phyloP scores from a whole-genome alignment of 2,113 vertebrate genomes.

The Lagopus muta region DNA sequence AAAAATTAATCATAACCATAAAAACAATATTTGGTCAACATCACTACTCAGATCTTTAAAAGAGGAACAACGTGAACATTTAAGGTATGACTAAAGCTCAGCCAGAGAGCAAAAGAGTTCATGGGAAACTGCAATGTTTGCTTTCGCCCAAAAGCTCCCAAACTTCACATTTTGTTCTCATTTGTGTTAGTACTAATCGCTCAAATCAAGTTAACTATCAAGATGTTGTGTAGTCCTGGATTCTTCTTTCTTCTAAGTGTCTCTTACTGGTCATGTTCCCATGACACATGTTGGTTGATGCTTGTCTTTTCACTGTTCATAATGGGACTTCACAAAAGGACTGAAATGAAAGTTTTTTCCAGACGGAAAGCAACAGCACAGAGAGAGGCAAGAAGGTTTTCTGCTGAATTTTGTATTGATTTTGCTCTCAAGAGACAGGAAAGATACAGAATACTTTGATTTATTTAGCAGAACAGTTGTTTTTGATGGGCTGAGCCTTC shows the following conservation, averaged over 20 bases:
- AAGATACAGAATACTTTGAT: background rate
- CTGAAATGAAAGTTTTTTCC: background rate
- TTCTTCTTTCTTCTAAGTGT: background rate
- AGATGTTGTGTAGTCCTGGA: background rate
- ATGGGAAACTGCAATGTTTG: background rate
- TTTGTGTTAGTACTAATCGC: background rate
- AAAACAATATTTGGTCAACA: background rate
- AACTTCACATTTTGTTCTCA: background rate
- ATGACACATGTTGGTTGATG: background rate
- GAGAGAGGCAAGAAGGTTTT: background rate
- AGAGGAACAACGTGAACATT: background rate
- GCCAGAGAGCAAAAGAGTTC: background rate
- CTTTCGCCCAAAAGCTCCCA: background rate
- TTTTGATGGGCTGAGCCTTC: background rate
- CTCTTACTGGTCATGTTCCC: background rate
- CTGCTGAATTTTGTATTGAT: background rate
- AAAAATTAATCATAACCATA: background rate
- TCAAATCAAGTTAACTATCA: background rate
- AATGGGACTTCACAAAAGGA: background rate
- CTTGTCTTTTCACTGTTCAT: background rate
- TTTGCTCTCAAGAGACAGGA: background rate
- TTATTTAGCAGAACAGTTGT: background rate
- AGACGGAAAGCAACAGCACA: background rate
- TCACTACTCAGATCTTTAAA: background rate
- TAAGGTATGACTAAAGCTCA: background rate